Percentiles rank a stretch among this genome's conserved stretches.
These are phyloP conservation scores for Mesembrinibis cayennensis DNA, from an alignment of 2,113 vertebrate genomes.

Conservation along the genomic window DNA sequence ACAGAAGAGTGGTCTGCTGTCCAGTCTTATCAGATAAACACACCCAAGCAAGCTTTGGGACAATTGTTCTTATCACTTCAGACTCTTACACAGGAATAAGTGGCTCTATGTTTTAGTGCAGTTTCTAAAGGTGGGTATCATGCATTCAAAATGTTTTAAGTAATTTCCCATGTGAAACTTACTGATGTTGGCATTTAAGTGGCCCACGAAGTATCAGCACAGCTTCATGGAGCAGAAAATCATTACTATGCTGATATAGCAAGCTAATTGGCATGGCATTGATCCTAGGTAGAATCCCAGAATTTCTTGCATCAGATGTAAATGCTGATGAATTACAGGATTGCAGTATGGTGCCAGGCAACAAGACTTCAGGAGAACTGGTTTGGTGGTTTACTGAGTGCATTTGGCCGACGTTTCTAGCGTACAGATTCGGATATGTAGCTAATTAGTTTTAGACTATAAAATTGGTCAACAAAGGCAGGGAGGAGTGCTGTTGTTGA, in stretches of 20 bases:
- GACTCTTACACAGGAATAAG: too few relatives aligned
- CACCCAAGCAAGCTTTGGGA: too few relatives aligned
- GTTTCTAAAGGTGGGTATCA: background rate
- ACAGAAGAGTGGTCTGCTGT: too few relatives aligned
- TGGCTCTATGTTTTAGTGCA: background rate
- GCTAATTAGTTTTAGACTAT: background rate
- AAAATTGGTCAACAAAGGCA: background rate
- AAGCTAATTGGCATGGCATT: background rate
- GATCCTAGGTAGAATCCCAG: background rate
- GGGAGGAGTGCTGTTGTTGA: background rate
- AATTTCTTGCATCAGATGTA: background rate
- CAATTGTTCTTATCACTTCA: too few relatives aligned
- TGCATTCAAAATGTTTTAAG: background rate
- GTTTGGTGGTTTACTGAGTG: background rate
- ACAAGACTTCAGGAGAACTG: background rate
- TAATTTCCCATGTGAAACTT: background rate
- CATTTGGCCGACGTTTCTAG: background rate
- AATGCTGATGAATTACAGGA: background rate
- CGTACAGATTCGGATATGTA: accelerated
- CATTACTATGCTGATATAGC: too few relatives aligned
- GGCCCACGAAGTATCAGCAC: background rate
- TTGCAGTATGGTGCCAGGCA: background rate
- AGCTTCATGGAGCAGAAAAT: background rate
- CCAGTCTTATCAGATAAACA: too few relatives aligned
- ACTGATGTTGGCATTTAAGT: background rate